Base-by-base conservation (phyloP, 2,797 vertebrate genomes). In the Pseudomugil gertrudae region DNA sequence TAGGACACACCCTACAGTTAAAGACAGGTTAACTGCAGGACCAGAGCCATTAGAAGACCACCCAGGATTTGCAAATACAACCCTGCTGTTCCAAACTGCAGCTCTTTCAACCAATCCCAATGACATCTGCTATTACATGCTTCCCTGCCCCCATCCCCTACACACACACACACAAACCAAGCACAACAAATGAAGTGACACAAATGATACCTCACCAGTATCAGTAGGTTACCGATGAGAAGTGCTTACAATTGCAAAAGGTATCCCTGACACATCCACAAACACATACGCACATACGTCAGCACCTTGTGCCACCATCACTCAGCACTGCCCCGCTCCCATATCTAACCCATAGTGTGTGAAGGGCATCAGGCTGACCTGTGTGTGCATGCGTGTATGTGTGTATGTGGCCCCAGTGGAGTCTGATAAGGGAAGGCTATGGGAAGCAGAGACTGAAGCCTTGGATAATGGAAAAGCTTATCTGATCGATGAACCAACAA, bases 401-500 rank as follows among this genome's bases (percentile, higher is more conserved):
- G 77, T 72, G 84, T 80, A 80, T 83, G 83, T 80, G 82, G 85
- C 86, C 90, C 79, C 90, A 89, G 85, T 84, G 81, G 90, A 91
- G 90, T 83, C 90, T 87, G 92, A 93, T 93, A 91, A 93, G 88
- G 79, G 81, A 60, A 81, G 84, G 87, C 89, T 92, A 90, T 92
- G 90, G 90, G 90, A 92, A 90, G 90, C 88, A 89, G 84, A 90
- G 89, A 91, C 91, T 91, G 89, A 91, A 89, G 92, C 88, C 87
- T 90, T 86, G 92, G 89, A 93, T 92, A 93, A 93, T 93, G 90
- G 92, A 92, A 93, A 93, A 90, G 87, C 92, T 93, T 93, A 93
- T 93, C 92, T 91, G 92, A 93, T 92, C 90, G 84, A 93, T 91
- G 86, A 87, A 91, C 92, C 90, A 90, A 90, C 88, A 91, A 90